Conservation (phyloP, 2,888 invertebrate species). For the Cheilosia scutellata region DNA sequence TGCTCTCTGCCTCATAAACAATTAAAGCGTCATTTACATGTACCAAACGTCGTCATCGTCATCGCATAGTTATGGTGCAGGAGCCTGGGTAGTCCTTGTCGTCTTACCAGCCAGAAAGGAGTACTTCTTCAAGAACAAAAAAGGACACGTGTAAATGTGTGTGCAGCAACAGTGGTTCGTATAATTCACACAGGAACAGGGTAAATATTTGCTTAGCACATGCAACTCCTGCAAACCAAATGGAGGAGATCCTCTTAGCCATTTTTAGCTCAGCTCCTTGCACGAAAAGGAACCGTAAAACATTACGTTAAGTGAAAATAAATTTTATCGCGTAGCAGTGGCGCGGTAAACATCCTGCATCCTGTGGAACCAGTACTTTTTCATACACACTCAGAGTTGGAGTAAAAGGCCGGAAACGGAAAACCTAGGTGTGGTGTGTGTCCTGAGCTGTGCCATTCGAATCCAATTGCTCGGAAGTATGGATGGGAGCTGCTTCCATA, state of each 20-base stretch:
- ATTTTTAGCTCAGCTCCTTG: constrained; percentile 25
- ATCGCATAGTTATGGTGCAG: constrained; percentile 1
- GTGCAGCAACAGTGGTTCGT: constrained; percentile 59
- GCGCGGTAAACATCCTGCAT: constrained; percentile 69
- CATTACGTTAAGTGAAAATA: constrained; percentile 75
- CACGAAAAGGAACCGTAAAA: constrained; percentile 70
- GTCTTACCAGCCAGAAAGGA: constrained; percentile 29
- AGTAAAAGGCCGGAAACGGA: constrained; percentile 70
- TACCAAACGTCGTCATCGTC: constrained; percentile 62
- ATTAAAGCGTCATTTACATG: constrained; percentile 76
- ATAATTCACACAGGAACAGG: constrained; percentile 47
- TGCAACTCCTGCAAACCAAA: constrained; percentile 44
- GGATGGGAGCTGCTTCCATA: constrained; percentile 3
- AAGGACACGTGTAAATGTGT: constrained; percentile 68
- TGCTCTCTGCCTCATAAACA: constrained; percentile 68
- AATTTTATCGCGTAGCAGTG: constrained; percentile 68
- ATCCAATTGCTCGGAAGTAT: constrained; percentile 69
- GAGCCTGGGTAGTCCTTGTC: constrained; percentile 8
- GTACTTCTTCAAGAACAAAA: constrained; percentile 3
- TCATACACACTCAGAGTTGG: constrained; percentile 49
- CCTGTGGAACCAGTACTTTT: constrained; percentile 52
- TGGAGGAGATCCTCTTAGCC: constrained; percentile 11
- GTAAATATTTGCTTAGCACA: constrained; percentile 64
- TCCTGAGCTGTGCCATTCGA: constrained; percentile 47
- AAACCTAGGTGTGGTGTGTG: constrained; percentile 36